A percentile compares a stretch with the other conserved stretches of the same genome.
phyloP scores from a whole-genome alignment of 2,113 vertebrate genomes.

The Odontophorus gujanensis region DNA sequence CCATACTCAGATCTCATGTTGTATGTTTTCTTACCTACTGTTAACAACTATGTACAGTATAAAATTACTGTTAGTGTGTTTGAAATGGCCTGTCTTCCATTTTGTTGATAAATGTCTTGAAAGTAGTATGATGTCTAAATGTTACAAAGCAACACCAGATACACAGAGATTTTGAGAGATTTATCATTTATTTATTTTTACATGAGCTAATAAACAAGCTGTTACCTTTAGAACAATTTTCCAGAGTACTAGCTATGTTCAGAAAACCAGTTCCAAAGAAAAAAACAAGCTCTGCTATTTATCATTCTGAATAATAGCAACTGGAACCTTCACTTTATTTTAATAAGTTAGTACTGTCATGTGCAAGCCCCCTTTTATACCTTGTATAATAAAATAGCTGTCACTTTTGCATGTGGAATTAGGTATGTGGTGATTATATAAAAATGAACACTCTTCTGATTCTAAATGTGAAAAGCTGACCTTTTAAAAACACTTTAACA shows the following conservation, averaged over 20 bases:
- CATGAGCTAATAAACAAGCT: not conserved
- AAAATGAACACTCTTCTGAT: conserved; percentile 58
- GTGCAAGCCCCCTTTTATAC: not conserved
- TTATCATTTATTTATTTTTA: conserved; percentile 27
- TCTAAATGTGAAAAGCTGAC: conserved; percentile 69
- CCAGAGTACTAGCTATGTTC: not conserved
- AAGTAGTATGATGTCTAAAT: not conserved
- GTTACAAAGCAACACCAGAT: not conserved
- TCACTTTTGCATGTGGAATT: conserved; percentile 22
- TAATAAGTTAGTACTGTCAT: not conserved
- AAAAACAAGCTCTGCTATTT: not conserved
- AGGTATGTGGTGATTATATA: conserved; percentile 13
- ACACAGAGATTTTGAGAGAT: not conserved
- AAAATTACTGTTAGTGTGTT: not conserved
- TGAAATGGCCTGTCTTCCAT: not conserved
- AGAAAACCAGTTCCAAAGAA: not conserved
- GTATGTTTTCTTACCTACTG: not conserved
- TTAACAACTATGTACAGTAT: not conserved
- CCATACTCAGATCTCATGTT: not conserved
- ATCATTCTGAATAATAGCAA: conserved; percentile 2
- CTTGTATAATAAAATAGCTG: conserved; percentile 25
- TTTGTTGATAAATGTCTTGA: not conserved
- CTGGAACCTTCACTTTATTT: not conserved
- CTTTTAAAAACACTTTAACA: conserved; percentile 65
- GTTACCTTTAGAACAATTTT: not conserved